These are phyloP conservation scores for Uromys caudimaculatus DNA, from an alignment of 2,797 vertebrate species.

Conservation along the genomic window DNA sequence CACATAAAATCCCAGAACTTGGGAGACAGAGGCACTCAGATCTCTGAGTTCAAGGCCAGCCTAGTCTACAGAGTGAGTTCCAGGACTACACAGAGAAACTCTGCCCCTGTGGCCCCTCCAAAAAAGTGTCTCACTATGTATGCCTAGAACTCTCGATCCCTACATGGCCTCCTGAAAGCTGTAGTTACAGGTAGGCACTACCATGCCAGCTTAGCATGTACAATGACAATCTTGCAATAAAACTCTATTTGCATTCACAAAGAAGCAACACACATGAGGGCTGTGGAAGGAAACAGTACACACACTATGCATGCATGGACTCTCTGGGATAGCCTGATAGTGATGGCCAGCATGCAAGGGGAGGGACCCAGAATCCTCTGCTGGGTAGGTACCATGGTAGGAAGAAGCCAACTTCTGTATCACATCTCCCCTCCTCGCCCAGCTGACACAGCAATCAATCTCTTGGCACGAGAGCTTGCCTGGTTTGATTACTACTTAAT, in stretches of 20 bases:
- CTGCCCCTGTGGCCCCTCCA: background rate
- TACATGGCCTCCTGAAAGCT: background rate
- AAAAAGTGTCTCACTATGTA: background rate
- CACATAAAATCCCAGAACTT: background rate
- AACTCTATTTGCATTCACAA: constrained; percentile 37
- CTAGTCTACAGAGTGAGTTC: background rate
- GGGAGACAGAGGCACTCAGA: background rate
- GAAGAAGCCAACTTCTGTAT: background rate
- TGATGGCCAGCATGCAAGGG: background rate
- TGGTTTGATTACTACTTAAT: constrained; percentile 43
- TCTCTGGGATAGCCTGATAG: background rate
- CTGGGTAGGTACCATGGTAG: background rate
- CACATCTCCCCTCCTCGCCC: background rate
- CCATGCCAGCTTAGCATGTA: constrained; percentile 14
- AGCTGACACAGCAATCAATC: background rate
- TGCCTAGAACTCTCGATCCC: background rate
- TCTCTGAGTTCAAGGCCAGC: background rate
- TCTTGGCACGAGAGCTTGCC: background rate
- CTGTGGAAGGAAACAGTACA: constrained; percentile 34
- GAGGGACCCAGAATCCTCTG: background rate
- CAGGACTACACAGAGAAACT: background rate
- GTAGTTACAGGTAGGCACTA: background rate
- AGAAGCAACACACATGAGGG: background rate
- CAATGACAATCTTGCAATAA: constrained; percentile 17
- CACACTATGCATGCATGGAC: background rate